Percentiles rank a stretch among this genome's conserved stretches.
phyloP scores from a whole-genome alignment of 2,888 invertebrate species.

The Drosophila bunnanda region DNA sequence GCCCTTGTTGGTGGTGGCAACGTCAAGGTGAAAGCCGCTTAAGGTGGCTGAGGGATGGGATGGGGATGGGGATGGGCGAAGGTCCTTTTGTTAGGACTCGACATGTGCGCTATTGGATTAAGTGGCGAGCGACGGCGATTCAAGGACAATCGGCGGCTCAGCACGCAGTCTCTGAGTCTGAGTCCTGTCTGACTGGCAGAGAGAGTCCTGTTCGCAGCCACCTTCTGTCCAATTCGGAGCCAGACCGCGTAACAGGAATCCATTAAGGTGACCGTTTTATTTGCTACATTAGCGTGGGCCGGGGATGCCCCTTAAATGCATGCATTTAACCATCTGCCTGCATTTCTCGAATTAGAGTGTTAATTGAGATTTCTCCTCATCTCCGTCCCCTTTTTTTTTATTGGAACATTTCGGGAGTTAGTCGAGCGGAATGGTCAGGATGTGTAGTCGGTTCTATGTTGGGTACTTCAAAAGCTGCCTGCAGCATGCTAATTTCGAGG shows the following conservation, averaged over 20 bases:
- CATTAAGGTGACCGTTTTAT: constrained; percentile 80
- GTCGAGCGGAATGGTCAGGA: constrained; percentile 56
- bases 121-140: constrained; percentile 58
- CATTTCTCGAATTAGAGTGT: constrained; percentile 74
- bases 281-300: constrained; percentile 74
- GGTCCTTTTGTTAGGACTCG: constrained; percentile 69
- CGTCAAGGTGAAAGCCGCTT: constrained; percentile 81
- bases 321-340: constrained; percentile 81
- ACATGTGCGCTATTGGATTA: constrained; percentile 55
- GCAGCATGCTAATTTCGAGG: constrained; percentile 31
- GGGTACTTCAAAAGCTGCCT: constrained; percentile 3
- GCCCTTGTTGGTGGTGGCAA: constrained; percentile 40
- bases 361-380: constrained; percentile 58
- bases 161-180: constrained; percentile 65
- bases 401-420: constrained; percentile 46
- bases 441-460: neutral
- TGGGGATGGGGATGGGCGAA: constrained; percentile 3
- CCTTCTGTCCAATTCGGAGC: constrained; percentile 79
- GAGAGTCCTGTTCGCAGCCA: constrained; percentile 37
- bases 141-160: constrained; percentile 82
- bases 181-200: constrained; percentile 7
- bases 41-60: constrained; percentile 32
- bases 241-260: constrained; percentile 78
- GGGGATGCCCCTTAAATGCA: constrained; percentile 67
- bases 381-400: constrained; percentile 2